A percentile compares a stretch with the other conserved stretches of the same genome.
Evolutionary conservation across 1,140 invertebrate genomes (phyloP).

Genomic region (Parasteatoda tepidariorum): DNA sequence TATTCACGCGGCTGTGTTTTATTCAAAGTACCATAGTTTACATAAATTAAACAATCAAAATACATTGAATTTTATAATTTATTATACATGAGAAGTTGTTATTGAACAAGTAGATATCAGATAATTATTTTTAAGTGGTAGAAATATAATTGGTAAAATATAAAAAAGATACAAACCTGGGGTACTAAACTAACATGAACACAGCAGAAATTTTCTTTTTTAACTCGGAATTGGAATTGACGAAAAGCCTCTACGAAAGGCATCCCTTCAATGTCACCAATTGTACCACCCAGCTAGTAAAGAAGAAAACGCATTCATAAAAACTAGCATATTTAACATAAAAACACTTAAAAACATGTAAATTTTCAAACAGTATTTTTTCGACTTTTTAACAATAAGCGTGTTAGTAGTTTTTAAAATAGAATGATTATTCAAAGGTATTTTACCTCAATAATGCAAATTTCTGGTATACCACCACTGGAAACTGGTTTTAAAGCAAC

Average conservation of each 20-base stretch:
- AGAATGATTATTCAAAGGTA: background rate
- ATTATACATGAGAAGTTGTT: too few relatives aligned
- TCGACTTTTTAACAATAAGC: background rate
- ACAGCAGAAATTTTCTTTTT: conserved; percentile 91
- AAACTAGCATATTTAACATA: too few relatives aligned
- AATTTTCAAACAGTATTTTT: background rate
- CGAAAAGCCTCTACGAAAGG: conserved; percentile 99
- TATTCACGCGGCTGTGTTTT: too few relatives aligned
- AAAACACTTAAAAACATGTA: too few relatives aligned
- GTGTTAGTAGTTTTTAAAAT: background rate
- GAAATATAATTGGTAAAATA: background rate
- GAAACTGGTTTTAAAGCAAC: conserved; percentile 84
- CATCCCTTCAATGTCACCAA: conserved; percentile 99
- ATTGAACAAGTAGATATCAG: background rate
- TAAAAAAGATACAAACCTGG: conserved; percentile 79
- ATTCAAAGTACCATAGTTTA: too few relatives aligned
- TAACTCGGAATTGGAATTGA: conserved; percentile 94
- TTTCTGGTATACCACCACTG: conserved; percentile 64
- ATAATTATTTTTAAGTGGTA: background rate
- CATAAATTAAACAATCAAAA: too few relatives aligned
- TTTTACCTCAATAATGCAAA: conserved; percentile 82
- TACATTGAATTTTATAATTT: too few relatives aligned
- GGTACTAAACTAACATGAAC: conserved; percentile 97
- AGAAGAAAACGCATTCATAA: conserved; percentile 46
- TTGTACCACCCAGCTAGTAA: conserved; percentile 89